These are phyloP conservation scores for Ligdia adustata DNA, from an alignment of 2,888 invertebrate genomes.

Conservation along the genomic window DNA sequence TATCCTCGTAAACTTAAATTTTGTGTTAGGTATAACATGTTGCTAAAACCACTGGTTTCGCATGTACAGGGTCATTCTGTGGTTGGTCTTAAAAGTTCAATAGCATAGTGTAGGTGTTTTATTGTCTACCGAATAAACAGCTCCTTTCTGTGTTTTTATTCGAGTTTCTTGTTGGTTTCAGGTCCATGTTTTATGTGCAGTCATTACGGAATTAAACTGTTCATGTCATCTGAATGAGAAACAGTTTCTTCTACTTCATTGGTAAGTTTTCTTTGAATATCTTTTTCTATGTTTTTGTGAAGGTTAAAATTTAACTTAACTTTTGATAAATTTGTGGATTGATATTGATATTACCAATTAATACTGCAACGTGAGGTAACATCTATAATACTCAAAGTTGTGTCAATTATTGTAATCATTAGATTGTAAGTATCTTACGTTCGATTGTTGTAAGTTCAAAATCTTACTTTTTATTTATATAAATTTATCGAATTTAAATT, in stretches of 20 bases:
- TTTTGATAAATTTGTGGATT: too few relatives aligned
- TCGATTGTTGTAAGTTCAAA: too few relatives aligned
- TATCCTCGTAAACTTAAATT: background rate
- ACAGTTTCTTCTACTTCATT: slow-evolving; percentile 46
- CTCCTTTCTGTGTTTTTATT: slow-evolving; percentile 13
- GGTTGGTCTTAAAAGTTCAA: slow-evolving; percentile 18
- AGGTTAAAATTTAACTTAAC: too few relatives aligned
- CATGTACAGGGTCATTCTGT: slow-evolving; percentile 14
- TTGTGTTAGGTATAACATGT: background rate
- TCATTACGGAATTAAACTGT: slow-evolving; percentile 35
- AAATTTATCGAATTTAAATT: too few relatives aligned
- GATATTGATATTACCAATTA: too few relatives aligned
- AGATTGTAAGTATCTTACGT: too few relatives aligned
- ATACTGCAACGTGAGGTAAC: too few relatives aligned
- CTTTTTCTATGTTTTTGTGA: too few relatives aligned
- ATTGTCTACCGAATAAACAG: slow-evolving; percentile 13
- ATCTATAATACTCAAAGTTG: too few relatives aligned
- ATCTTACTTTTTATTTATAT: too few relatives aligned
- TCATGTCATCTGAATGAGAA: slow-evolving; percentile 13
- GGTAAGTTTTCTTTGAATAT: slow-evolving; percentile 37
- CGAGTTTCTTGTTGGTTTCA: slow-evolving; percentile 25
- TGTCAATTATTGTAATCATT: too few relatives aligned
- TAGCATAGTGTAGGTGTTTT: slow-evolving; percentile 19
- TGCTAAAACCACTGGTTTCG: slow-evolving; percentile 6
- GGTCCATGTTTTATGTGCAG: slow-evolving; percentile 48